phyloP scores from a whole-genome alignment of 2,797 vertebrate genomes.

The Rhabdomys pumilio region DNA sequence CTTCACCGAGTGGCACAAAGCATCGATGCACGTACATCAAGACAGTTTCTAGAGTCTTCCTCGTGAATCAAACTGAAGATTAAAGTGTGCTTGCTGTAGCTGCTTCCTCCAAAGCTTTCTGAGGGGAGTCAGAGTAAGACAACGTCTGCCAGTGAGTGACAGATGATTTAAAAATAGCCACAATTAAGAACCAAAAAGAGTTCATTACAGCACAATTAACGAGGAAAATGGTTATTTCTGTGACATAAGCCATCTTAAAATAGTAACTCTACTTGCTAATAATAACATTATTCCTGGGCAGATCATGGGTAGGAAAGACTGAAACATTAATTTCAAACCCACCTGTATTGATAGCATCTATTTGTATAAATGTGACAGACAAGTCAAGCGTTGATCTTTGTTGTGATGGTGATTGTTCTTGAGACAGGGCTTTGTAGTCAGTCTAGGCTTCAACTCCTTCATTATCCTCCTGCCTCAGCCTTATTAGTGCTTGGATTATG shows the following conservation, averaged over 20 bases:
- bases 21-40: not conserved
- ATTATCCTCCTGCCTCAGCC: not conserved
- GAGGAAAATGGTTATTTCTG: constrained; percentile 67
- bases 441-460: not conserved
- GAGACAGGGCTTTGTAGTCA: not conserved
- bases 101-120: constrained; percentile 25
- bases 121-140: not conserved
- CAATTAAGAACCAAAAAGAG: constrained; percentile 7
- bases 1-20: not conserved
- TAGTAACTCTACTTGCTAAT: not conserved
- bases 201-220: constrained; percentile 28
- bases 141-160: constrained; percentile 11
- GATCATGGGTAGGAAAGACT: not conserved
- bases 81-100: not conserved
- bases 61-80: not conserved
- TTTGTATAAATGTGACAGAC: not conserved
- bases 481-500: not conserved
- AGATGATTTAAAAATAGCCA: constrained; percentile 41
- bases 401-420: not conserved
- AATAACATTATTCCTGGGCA: not conserved
- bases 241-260: constrained; percentile 18
- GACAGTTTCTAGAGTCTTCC: not conserved
- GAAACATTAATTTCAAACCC: constrained; percentile 8
- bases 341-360: not conserved
- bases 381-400: not conserved